A percentile compares a stretch with the other conserved stretches of the same genome.
Conservation (phyloP, 2,888 invertebrate genomes). For the Eristalis tenax region DNA sequence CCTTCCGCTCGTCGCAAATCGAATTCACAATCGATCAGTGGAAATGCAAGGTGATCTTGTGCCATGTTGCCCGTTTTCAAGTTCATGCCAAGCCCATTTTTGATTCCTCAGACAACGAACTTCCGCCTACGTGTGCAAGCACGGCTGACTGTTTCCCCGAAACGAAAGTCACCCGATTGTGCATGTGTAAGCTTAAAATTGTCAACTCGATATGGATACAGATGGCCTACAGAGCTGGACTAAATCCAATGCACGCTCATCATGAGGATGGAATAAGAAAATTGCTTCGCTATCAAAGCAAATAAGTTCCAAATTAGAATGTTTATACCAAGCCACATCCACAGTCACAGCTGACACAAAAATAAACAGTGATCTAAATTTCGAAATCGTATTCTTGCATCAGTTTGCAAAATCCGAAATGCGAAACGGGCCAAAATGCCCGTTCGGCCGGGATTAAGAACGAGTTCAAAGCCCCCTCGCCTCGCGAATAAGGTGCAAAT, state of each 20-base stretch:
- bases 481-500: neutral
- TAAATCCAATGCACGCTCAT: neutral
- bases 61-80: neutral
- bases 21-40: neutral
- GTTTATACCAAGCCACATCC: too few species aligned
- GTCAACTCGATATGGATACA: too few species aligned
- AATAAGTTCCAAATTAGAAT: neutral
- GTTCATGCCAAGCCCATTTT: neutral
- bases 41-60: neutral
- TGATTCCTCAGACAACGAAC: neutral
- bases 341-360: neutral
- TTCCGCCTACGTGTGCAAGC: neutral
- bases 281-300: too few species aligned
- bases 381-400: neutral
- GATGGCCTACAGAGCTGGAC: too few species aligned
- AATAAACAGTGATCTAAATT: neutral
- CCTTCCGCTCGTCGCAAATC: neutral
- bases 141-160: too few species aligned
- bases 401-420: neutral
- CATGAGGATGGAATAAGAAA: neutral
- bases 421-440: neutral
- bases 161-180: too few species aligned
- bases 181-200: too few species aligned
- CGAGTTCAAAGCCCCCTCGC: slow-evolving; percentile 24
- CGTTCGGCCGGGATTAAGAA: neutral